Conservation (phyloP, 2,113 vertebrate species). For the Pseudorhombus dupliciocellatus region DNA sequence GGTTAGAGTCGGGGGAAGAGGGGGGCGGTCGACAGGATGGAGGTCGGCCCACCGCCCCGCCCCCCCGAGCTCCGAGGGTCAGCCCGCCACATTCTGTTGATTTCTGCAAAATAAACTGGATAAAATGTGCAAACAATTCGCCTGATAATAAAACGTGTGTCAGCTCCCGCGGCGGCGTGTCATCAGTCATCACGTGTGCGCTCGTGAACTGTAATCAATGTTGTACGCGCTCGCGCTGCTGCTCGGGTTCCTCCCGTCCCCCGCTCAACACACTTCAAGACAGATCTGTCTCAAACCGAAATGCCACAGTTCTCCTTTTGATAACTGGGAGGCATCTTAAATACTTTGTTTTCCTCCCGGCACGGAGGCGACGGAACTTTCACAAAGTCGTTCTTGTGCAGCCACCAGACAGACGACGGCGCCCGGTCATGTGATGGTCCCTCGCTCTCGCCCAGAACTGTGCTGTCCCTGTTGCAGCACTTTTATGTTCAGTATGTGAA, state of each 20-base stretch:
- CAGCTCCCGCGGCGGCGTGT: background rate
- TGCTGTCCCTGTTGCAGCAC: no score
- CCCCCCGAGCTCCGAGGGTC: no score
- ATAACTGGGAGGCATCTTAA: background rate
- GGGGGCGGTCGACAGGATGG: constrained; percentile 34
- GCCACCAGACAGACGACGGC: background rate
- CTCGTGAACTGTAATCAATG: background rate
- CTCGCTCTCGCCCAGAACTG: no score
- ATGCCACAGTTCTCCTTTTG: background rate
- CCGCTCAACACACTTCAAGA: background rate
- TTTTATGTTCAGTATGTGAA: no score
- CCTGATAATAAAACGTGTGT: no score
- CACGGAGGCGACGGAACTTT: background rate
- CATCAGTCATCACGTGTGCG: background rate
- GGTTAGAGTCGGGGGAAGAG: constrained; percentile 25
- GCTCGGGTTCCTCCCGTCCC: no score
- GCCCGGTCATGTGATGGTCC: no score
- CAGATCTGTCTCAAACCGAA: background rate
- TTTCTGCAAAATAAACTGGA: background rate
- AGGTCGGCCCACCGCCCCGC: background rate
- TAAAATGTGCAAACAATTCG: no score
- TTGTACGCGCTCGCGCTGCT: background rate
- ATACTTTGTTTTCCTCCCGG: background rate
- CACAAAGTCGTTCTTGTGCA: background rate
- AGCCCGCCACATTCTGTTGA: background rate